Base-by-base conservation (phyloP, 2,888 invertebrate species). In the Caenorhabditis sinica region DNA sequence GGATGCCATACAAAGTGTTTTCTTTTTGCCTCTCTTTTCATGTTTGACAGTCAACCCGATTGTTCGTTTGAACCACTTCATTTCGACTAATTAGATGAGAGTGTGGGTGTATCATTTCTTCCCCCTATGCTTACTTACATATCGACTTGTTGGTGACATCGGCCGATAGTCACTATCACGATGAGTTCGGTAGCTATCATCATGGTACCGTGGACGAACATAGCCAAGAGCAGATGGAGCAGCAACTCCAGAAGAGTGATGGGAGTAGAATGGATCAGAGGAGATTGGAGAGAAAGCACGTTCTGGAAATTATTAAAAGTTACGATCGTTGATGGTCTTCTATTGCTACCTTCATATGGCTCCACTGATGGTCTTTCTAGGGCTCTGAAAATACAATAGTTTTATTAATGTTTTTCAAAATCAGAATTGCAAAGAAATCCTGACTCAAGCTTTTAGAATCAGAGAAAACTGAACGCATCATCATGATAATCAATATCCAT, bases 191-290 rank as follows among this genome's bases (percentile, higher is more conserved):
- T 89, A 89, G 36, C 77, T 84, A 60, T 85, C 87, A 61, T 89
- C 87, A 71, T 89, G 87, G 56, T 84, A 87, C 23, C 89, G 82
- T 23, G 89, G 87, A 20, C 89, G 82, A 28, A 86, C 85, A 71
- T 89, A 89, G 49, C 82, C 82, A n/a, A 85, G 77, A 60, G 61
- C 69, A 2, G 83, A 80, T n/a, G 77, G 49, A 40, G 73, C 53
- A 66, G 56, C 60, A 30, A 66, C n/a, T n/a, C 68, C 69, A 36
- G 68, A 66, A 13, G 84, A 43, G 73, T 86, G 87, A 45, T 86
- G 81, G 2, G 85, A 76, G 43, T 83, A 82, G 79, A 87, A 87
- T 15, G 85, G 87, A 66, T 87, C 87, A 6, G 74, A 73, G 1
- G 83, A 79, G n/a, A 76, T 6, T 9, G 87, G 83, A n/a, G 87